Evolutionary conservation across 1,140 invertebrate genomes (phyloP), one percentile per base, ranked within the genome.

Genomic region (Leptopilina clavipes): DNA sequence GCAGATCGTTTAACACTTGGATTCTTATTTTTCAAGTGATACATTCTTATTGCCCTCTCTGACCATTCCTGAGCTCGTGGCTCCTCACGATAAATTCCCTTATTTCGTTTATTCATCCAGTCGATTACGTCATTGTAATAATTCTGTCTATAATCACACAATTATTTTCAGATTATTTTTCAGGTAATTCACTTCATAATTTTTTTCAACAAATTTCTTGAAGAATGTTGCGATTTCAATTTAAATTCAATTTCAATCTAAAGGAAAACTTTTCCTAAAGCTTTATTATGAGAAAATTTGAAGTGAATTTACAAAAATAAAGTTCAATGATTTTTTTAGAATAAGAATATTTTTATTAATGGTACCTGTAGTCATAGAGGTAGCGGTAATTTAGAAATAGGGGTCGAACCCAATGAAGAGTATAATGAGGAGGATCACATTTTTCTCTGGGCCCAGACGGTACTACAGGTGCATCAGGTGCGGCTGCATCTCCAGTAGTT

Each of bases 81-180:
- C 43, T 92, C 92, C 74, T 96, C 95, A 17, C 93, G 91, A 0
- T 89, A 87, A 31, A 94, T 86, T 1, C 95, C 95, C 78, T 91
- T 92, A 84, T 94, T 93, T 72, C 94, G 92, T 84, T 94, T 93
- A 85, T 97, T 94, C 88, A 97, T 89, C 88, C 94, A 96, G 81
- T 94, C 94, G 84, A 96, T 95, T 45, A 95, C 93, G 83, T 96
- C 95, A 85, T 96, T 93, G 87, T 97, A 97, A 87, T 97, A 97
- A 88, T 95, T 95, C 87, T 93, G 92, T 88, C 91, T 91, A 72
- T 3, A 80, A 70, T 40, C 10, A 72, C 22, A 65, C 2, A 72
- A 72, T 10, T 10, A 45, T 19, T 31, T 37, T n/a, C 1, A 31
- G 31, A 31, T 25, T 31, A 75, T 37, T 40, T 19, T 17, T 40